These are phyloP conservation scores for Neodiprion lecontei DNA, from an alignment of 1,140 invertebrate species.

Conservation along the genomic window DNA sequence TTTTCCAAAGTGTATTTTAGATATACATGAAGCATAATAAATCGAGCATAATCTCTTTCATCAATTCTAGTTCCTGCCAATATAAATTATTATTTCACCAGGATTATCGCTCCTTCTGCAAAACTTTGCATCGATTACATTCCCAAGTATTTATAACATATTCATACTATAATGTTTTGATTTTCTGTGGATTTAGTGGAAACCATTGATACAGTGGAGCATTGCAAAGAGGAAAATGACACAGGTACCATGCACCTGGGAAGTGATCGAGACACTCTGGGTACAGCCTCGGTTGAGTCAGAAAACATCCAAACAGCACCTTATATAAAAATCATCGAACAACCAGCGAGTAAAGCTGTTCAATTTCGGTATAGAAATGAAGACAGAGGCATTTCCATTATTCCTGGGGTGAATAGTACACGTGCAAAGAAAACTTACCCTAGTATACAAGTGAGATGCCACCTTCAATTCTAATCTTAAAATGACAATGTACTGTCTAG, in stretches of 20 bases:
- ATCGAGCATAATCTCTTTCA: too few species aligned
- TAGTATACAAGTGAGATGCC: constrained; percentile 74
- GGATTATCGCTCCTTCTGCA: too few species aligned
- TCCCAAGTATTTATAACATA: background rate
- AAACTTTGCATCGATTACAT: too few species aligned
- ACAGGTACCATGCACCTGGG: constrained; percentile 25
- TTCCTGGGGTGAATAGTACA: constrained; percentile 88
- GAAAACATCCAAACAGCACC: constrained; percentile 43
- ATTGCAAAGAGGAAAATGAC: constrained; percentile 56
- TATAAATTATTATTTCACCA: too few species aligned
- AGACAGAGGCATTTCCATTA: constrained; percentile 92
- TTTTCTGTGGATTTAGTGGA: constrained; percentile 65
- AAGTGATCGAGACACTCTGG: constrained; percentile 37
- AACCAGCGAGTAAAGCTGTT: constrained; percentile 90
- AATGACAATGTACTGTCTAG: background rate
- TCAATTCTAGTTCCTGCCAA: too few species aligned
- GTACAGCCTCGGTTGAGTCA: constrained; percentile 33
- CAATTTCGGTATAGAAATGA: constrained; percentile 95
- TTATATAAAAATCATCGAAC: constrained; percentile 84
- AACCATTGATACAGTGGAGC: constrained; percentile 69
- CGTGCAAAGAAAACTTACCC: constrained; percentile 93
- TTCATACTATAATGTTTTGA: constrained; percentile 15
- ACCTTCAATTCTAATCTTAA: background rate
- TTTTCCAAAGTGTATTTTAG: too few species aligned
- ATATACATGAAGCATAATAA: too few species aligned